These are phyloP conservation scores for Ceramica pisi DNA, from an alignment of 2,888 invertebrate genomes.

Conservation along the genomic window DNA sequence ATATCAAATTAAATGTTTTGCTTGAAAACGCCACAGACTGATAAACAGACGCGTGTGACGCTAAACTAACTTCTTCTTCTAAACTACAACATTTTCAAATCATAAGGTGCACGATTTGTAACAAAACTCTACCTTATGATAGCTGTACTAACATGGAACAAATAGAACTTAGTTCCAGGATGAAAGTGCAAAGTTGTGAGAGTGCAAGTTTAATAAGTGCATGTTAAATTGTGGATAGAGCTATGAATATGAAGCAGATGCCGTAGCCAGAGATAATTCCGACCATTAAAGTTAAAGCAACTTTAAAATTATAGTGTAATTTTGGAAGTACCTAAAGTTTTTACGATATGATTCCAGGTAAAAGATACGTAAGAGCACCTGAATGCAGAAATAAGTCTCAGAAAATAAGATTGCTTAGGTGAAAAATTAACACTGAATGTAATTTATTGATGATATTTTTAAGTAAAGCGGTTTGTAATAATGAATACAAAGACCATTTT, in stretches of 20 bases:
- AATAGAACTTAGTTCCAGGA: conserved; percentile 23
- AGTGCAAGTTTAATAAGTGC: conserved; percentile 3
- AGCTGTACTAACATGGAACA: background rate
- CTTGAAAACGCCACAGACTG: too few species aligned
- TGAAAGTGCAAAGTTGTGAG: conserved; percentile 11
- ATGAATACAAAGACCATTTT: too few species aligned
- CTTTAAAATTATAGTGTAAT: background rate
- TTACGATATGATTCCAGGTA: background rate
- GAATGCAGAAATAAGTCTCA: background rate
- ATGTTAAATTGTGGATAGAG: conserved; percentile 19
- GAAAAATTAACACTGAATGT: too few species aligned
- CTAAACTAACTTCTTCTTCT: background rate
- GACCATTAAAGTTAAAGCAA: conserved; percentile 3
- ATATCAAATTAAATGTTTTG: too few species aligned
- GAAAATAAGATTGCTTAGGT: background rate
- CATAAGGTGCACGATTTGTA: background rate
- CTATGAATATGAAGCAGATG: conserved; percentile 38
- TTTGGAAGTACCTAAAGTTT: conserved; percentile 8
- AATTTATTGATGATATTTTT: too few species aligned
- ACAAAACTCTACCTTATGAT: background rate
- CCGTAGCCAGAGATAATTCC: conserved; percentile 19
- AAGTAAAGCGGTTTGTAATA: too few species aligned
- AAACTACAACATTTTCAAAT: conserved; percentile 2
- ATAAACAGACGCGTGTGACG: background rate
- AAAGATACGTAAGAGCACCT: too few species aligned